A percentile compares a stretch with the other conserved stretches of the same genome.
phyloP scores from a whole-genome alignment of 2,113 vertebrate genomes.

The Herpailurus yagouaroundi region DNA sequence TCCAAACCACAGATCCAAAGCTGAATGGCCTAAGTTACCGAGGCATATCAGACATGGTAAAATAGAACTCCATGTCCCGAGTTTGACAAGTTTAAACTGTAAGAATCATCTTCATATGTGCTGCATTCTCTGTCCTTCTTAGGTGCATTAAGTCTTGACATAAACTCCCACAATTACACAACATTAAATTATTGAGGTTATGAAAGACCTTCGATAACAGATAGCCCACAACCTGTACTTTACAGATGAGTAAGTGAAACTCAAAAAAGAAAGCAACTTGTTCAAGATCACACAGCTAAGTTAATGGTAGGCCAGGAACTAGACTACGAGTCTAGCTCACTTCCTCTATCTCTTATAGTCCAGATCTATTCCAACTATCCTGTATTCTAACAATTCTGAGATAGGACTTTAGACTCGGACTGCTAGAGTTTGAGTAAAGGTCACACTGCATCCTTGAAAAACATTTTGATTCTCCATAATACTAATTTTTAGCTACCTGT shows the following conservation, averaged over 20 bases:
- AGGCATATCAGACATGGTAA: neutral
- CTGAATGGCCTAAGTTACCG: neutral
- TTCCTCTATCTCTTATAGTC: neutral
- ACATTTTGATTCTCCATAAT: neutral
- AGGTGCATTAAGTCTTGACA: neutral
- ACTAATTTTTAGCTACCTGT: neutral
- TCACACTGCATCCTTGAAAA: neutral
- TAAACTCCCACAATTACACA: neutral
- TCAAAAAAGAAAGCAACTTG: neutral
- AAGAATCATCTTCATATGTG: neutral
- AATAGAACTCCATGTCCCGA: neutral
- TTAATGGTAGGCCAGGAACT: neutral
- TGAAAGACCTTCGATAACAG: conserved; percentile 8
- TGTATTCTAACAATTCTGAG: neutral
- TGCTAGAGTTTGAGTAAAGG: neutral
- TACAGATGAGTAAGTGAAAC: neutral
- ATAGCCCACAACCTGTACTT: neutral
- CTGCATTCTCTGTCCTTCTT: neutral
- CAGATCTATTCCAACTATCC: neutral
- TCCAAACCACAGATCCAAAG: neutral
- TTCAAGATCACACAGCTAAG: neutral
- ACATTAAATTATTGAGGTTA: neutral
- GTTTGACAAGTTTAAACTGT: neutral
- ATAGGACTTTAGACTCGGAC: neutral
- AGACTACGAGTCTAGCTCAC: neutral